These are phyloP conservation scores for Ceryle rudis DNA, from an alignment of 2,797 vertebrate genomes.

Conservation along the genomic window DNA sequence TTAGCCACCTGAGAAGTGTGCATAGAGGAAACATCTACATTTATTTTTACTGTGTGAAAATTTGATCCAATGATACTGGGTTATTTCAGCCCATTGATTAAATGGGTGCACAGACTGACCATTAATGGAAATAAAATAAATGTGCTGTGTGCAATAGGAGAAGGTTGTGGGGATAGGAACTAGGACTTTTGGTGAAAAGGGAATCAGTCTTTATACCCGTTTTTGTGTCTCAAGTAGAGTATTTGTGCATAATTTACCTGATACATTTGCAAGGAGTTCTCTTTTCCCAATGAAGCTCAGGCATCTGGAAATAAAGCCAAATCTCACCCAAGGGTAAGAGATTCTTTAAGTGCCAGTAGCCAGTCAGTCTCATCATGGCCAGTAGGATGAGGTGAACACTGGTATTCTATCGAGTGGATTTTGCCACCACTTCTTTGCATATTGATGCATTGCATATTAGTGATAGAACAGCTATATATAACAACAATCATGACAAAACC, in stretches of 20 bases:
- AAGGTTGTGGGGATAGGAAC: background rate
- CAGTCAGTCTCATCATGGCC: background rate
- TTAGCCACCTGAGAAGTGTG: background rate
- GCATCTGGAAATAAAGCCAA: background rate
- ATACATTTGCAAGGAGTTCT: background rate
- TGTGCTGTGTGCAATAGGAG: background rate
- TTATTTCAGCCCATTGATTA: slow-evolving; percentile 21
- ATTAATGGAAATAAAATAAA: slow-evolving; percentile 14
- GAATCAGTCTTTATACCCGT: background rate
- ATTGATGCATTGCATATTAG: background rate
- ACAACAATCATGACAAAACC: background rate
- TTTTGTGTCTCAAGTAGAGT: background rate
- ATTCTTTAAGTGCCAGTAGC: background rate
- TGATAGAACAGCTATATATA: background rate
- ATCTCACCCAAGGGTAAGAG: background rate
- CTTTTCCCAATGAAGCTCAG: background rate
- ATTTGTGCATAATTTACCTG: background rate
- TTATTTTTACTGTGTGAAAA: background rate
- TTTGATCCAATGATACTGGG: background rate
- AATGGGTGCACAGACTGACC: background rate
- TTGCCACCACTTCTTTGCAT: background rate
- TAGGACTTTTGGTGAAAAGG: background rate
- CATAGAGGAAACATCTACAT: background rate
- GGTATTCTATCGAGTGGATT: background rate
- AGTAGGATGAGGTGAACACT: background rate